Conservation (phyloP, 2,113 vertebrate species). For the Toxotes chatareus region DNA sequence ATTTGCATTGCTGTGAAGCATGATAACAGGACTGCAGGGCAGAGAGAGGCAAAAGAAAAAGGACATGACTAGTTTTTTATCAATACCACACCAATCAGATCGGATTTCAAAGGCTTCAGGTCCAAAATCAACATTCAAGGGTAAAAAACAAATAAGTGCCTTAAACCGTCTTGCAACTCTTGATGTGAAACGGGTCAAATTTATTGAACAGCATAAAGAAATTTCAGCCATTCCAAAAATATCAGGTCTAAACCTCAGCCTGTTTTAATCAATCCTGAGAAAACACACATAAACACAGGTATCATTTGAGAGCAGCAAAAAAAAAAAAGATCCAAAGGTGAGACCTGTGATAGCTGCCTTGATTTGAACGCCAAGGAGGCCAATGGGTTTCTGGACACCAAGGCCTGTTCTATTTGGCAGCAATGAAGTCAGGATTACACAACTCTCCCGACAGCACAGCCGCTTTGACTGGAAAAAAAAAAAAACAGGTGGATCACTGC, state of each 20-base stretch:
- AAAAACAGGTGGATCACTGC: slow-evolving; percentile 53
- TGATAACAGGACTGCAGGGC: neutral
- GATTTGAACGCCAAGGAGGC: slow-evolving; percentile 33
- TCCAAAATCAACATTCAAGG: neutral
- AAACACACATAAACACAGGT: neutral
- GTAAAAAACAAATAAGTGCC: neutral
- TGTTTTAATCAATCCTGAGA: neutral
- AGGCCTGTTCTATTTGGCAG: slow-evolving; percentile 40
- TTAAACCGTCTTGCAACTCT: neutral
- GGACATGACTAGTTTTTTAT: neutral
- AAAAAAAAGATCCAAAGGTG: neutral
- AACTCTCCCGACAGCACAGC: neutral
- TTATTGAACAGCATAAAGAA: neutral
- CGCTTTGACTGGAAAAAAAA: slow-evolving; percentile 24
- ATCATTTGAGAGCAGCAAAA: neutral
- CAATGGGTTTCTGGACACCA: slow-evolving; percentile 11
- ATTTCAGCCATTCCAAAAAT: neutral
- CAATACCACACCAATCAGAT: neutral
- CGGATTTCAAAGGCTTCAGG: neutral
- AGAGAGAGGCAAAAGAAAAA: neutral
- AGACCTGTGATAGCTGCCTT: neutral
- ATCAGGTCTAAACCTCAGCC: neutral
- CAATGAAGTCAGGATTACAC: slow-evolving; percentile 24
- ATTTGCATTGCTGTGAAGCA: neutral
- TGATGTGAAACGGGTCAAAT: neutral